Evolutionary conservation across 23 tunicate genomes (phyloP), one percentile per base, ranked within the genome.

Genomic region (Trididemnum clinides): DNA sequence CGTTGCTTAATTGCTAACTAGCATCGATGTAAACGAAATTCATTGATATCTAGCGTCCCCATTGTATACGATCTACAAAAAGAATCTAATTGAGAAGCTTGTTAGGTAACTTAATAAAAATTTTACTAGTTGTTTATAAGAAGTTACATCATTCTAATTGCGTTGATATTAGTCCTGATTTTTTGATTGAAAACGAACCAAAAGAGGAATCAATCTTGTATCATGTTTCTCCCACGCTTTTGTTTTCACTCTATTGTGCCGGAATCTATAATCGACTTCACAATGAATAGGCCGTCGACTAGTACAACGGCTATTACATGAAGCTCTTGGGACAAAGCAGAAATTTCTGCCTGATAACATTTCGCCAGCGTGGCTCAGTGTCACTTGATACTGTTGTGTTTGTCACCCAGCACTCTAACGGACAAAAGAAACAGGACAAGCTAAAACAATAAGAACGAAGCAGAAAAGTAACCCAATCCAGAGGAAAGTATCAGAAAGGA

Each of bases 281-380:
- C 2, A 29, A 26, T 6, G 28, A 51, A 26, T 26, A 51, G 22
- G 37, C 10, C 19, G 22, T 50, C 3, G 65, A 25, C n/a, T 29
- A 12, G 66, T 51, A 4, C 19, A 3, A 50, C 65, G 28, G 28
- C 20, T 37, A 78, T 51, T 34, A 78, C 34, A 77, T 64, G 78
- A 77, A 63, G 31, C 31, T 6, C 29, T 1, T 57, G 57, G 58
- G 39, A 87, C 85, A 87, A 87, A 80, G 82, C 80, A 87, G 76
- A 59, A 80, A 77, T 80, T 87, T 80, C 80, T 77, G 32, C 33
- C 91, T 57, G 91, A 87, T 87, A 87, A 87, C 91, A 87, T 87
- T 87, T 50, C 91, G 34, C 51, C 91, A 57, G 38, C 62, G 72
- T 80, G 70, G 64, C 81, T 28, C 33, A 26, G 33, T 0, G 49